Evolutionary conservation across 2,888 invertebrate genomes (phyloP).

Genomic region (Bombylius major): DNA sequence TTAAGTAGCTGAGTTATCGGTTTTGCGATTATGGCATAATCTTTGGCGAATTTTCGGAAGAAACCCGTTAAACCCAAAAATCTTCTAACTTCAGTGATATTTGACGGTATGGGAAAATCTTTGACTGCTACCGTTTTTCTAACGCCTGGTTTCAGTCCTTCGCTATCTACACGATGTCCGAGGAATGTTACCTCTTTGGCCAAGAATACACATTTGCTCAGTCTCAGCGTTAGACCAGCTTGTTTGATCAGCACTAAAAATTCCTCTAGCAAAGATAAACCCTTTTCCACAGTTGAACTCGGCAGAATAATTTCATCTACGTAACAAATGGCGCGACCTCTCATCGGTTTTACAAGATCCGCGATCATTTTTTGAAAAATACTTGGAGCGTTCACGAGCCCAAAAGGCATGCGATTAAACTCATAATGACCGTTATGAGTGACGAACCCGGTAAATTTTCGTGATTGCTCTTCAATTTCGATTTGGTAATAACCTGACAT

Average conservation of each 20-base stretch:
- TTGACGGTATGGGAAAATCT: conserved; percentile 17
- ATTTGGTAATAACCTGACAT: conserved; percentile 15
- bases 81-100: conserved; percentile 18
- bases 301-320: too few relatives aligned
- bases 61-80: conserved; percentile 24
- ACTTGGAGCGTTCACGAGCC: too few relatives aligned
- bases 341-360: too few relatives aligned
- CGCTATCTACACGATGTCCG: conserved; percentile 18
- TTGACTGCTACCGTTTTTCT: conserved; percentile 18
- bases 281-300: too few relatives aligned
- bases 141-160: conserved; percentile 18
- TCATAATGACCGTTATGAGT: too few relatives aligned
- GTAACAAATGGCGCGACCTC: too few relatives aligned
- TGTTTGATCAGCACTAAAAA: too few relatives aligned
- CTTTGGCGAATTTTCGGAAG: conserved; percentile 22
- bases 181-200: conserved; percentile 17
- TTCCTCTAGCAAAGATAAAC: too few relatives aligned
- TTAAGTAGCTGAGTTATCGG: conserved; percentile 17
- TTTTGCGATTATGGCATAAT: conserved; percentile 15
- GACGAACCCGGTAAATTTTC: conserved; percentile 8
- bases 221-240: conserved; percentile 13
- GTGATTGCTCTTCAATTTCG: conserved; percentile 9
- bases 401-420: too few relatives aligned
- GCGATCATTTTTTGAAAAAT: too few relatives aligned
- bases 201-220: conserved; percentile 18